phyloP scores from a whole-genome alignment of 2,797 vertebrate genomes.

The Pampus argenteus region DNA sequence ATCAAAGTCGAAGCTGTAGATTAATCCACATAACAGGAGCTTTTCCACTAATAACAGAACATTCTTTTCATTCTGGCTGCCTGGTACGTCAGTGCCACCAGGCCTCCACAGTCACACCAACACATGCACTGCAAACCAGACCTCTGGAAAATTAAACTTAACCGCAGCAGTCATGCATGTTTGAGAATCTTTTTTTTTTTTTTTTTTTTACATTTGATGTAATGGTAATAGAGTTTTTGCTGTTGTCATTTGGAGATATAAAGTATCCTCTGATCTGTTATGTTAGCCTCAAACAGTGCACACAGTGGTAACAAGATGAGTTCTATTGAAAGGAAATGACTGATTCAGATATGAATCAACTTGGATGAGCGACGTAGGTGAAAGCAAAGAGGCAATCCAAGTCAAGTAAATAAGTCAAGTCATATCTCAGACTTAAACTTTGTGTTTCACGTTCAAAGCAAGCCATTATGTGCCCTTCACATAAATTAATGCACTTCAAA shows the following conservation, averaged over 20 bases:
- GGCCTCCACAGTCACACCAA: constrained; percentile 29
- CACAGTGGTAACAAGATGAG: neutral
- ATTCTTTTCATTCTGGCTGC: constrained; percentile 83
- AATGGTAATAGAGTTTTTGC: neutral
- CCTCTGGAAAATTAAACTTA: constrained; percentile 5
- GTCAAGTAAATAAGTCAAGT: neutral
- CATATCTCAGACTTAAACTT: too few relatives aligned
- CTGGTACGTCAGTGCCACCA: constrained; percentile 69
- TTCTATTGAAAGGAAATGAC: neutral
- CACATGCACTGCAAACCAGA: constrained; percentile 21
- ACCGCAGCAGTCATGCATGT: neutral
- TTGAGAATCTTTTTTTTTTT: neutral
- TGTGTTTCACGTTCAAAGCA: too few relatives aligned
- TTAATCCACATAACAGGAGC: constrained; percentile 85
- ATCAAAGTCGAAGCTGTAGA: constrained; percentile 83
- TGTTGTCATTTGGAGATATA: neutral
- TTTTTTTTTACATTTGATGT: neutral
- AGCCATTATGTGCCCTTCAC: too few relatives aligned
- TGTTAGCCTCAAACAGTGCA: neutral
- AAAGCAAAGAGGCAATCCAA: neutral
- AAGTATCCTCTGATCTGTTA: neutral
- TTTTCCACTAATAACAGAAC: constrained; percentile 84
- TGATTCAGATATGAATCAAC: neutral
- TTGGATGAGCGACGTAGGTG: neutral
- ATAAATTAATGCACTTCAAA: too few relatives aligned